phyloP scores from a whole-genome alignment of 2,113 vertebrate species.

The Callopanchax toddi region DNA sequence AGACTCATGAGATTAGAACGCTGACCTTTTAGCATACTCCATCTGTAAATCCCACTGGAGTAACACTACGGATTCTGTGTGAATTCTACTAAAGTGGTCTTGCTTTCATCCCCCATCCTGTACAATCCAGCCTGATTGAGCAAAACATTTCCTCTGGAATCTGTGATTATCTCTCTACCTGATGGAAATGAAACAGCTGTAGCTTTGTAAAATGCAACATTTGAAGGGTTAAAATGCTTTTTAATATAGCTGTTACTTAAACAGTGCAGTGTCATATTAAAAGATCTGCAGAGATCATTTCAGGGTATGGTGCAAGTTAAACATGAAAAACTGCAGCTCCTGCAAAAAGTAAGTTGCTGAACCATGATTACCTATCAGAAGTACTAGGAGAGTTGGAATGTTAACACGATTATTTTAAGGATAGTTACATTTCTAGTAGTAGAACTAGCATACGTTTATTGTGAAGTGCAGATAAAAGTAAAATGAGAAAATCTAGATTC shows the following conservation, averaged over 20 bases:
- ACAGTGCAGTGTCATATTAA: background rate
- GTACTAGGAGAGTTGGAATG: no score
- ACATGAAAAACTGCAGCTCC: background rate
- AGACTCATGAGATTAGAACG: conserved; percentile 52
- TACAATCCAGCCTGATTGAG: background rate
- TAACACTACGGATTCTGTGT: conserved; percentile 4
- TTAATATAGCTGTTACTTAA: conserved; percentile 22
- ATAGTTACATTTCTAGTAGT: no score
- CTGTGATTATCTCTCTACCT: conserved; percentile 26
- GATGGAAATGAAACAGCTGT: conserved; percentile 46
- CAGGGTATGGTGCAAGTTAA: conserved; percentile 13
- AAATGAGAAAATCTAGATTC: no score
- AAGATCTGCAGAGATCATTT: conserved; percentile 28
- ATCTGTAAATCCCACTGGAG: conserved; percentile 36
- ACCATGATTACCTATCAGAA: no score
- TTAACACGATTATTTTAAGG: no score
- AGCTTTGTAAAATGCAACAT: conserved; percentile 22
- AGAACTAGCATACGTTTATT: no score
- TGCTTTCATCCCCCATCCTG: conserved; percentile 19
- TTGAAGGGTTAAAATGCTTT: conserved; percentile 31
- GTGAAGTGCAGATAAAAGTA: no score
- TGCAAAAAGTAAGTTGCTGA: no score
- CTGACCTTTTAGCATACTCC: conserved; percentile 45
- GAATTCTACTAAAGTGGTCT: conserved; percentile 22
- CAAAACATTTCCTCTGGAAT: conserved; percentile 4